Evolutionary conservation across 2,113 vertebrate species (phyloP), one percentile per base, ranked within the genome.

Genomic region (Gila orcuttii): DNA sequence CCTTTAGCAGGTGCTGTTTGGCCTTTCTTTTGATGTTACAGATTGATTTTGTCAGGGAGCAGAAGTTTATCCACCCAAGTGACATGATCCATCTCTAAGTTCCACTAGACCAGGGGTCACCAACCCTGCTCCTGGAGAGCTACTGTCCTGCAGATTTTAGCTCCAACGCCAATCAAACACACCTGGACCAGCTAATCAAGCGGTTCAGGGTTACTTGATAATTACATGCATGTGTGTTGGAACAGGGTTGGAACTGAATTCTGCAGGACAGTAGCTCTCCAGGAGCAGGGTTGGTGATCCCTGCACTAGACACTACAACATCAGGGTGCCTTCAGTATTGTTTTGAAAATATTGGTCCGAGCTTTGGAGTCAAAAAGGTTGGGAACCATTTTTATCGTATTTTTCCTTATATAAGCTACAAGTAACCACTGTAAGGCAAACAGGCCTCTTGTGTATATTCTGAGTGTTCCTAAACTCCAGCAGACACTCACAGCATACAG

Each of bases 341-440:
- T 36, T 31, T 68, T 36, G 25, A 68, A 68, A 68, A 68, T 33
- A 68, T 28, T 68, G 15, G 5, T 6, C 6, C 66, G 2, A 28
- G 15, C 15, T 69, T 69, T 69, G 6, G 15, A 68, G 31, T 17
- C 6, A 1, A 33, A 68, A 68, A 33, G 59, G 23, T 25, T 68
- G 64, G 6, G 31, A 69, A 21, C 31, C 8, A 33, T 69, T 33
- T 31, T 47, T 62, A 62, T 45, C n/a, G 6, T 15, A 17, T 79
- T 62, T 42, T 25, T 28, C n/a, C 59, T 64, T 19, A 25, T 59
- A 21, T 39, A n/a, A 60, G 23, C 19, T 60, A 8, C 23, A 62
- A 59, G 64, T 47, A 73, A 80, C 23, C 39, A 64, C 76, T 62
- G 28, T 36, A 76, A 84, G 62, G 62, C 71, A 71, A 60, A 50